A percentile compares a stretch with the other conserved stretches of the same genome.
phyloP scores from a whole-genome alignment of 2,888 invertebrate genomes.

The Digitonthophagus gazella region DNA sequence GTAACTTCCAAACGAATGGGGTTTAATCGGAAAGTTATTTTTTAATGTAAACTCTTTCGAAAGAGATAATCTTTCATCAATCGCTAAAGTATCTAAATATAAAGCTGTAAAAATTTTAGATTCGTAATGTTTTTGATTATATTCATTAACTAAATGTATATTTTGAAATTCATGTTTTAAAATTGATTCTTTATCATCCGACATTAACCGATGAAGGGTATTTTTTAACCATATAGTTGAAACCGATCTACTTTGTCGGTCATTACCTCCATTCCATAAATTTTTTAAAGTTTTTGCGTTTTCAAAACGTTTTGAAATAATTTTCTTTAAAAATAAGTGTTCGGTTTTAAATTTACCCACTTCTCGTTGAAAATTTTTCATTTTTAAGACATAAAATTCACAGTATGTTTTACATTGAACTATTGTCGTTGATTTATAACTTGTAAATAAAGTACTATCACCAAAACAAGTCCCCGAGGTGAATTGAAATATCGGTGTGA shows the following conservation, averaged over 20 bases:
- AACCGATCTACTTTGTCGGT: background rate
- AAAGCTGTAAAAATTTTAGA: conserved; percentile 22
- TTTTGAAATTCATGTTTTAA: conserved; percentile 26
- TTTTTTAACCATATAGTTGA: conserved; percentile 29
- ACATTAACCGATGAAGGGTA: conserved; percentile 30
- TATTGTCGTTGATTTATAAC: conserved; percentile 8
- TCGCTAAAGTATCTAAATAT: conserved; percentile 27
- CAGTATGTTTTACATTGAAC: conserved; percentile 8
- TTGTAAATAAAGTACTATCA: conserved; percentile 52
- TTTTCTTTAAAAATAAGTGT: background rate
- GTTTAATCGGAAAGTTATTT: conserved; percentile 26
- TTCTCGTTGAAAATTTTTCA: conserved; percentile 8
- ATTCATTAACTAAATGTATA: conserved; percentile 27
- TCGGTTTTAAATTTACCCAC: background rate
- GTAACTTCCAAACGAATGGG: conserved; percentile 21
- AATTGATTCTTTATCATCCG: conserved; percentile 18
- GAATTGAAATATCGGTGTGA: conserved; percentile 57
- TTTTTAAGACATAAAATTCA: conserved; percentile 8
- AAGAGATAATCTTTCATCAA: conserved; percentile 24
- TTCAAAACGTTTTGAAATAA: background rate
- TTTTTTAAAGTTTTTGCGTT: background rate
- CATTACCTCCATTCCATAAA: background rate
- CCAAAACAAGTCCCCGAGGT: conserved; percentile 55
- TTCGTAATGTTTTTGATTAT: conserved; percentile 19
- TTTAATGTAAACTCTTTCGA: conserved; percentile 27